These are phyloP conservation scores for Notolepis coatsorum DNA, from an alignment of 2,797 vertebrate species.

Conservation along the genomic window DNA sequence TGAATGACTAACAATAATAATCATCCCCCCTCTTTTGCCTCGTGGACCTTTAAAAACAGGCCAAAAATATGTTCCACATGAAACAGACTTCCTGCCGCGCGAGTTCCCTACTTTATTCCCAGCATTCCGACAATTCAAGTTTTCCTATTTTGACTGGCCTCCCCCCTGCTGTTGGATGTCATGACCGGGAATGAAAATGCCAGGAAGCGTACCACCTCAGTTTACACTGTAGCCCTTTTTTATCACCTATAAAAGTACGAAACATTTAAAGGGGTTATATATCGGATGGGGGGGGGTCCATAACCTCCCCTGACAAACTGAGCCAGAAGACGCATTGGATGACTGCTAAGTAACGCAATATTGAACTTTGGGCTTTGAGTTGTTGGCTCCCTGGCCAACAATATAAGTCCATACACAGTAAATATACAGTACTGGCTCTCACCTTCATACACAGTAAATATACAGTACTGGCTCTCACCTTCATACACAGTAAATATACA, in stretches of 20 bases:
- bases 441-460: too few relatives aligned
- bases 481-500: too few relatives aligned
- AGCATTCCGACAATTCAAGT: constrained; percentile 36
- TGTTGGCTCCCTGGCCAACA: too few relatives aligned
- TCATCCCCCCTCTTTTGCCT: constrained; percentile 4
- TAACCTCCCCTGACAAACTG: constrained; percentile 30
- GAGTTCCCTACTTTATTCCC: constrained; percentile 46
- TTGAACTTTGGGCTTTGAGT: neutral
- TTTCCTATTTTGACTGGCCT: constrained; percentile 43
- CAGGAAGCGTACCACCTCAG: neutral
- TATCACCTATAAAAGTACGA: constrained; percentile 19
- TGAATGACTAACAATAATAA: constrained; percentile 21
- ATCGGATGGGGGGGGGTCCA: neutral
- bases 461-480: too few relatives aligned
- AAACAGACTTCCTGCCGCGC: constrained; percentile 58
- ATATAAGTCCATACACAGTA: too few relatives aligned
- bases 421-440: too few relatives aligned
- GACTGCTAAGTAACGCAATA: constrained; percentile 18
- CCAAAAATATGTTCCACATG: constrained; percentile 55
- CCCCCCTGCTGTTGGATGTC: constrained; percentile 46
- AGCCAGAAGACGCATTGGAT: neutral
- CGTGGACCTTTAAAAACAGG: constrained; percentile 5
- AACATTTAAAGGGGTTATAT: constrained; percentile 20
- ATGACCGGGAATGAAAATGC: constrained; percentile 31
- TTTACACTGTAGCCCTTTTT: constrained; percentile 19